Evolutionary conservation across 2,113 vertebrate species (phyloP), one percentile per base, ranked within the genome.

Genomic region (Atlantisia rogersi): DNA sequence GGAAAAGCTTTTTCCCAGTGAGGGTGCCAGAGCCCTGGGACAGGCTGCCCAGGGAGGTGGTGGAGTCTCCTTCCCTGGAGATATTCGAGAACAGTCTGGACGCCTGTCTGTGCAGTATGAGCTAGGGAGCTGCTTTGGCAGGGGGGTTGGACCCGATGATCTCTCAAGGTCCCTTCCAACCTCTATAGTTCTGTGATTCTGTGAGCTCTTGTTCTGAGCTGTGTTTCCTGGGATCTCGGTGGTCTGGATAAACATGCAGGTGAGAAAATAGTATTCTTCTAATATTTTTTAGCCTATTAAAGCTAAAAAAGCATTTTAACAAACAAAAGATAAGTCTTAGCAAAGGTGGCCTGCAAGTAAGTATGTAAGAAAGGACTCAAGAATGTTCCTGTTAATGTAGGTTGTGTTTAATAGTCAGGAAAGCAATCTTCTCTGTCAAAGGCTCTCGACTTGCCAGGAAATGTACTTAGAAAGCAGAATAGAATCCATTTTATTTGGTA

Each of bases 181-280:
- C 35, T 35, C 35, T 35, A 35, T 7, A 35, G 35, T 35, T 35
- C 35, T 35, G 35, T 35, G 35, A 35, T 35, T 35, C 35, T 3
- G 1, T 2, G 8, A 32, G 22, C 10, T 82, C 14, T 11, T 90
- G 17, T 5, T 71, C 7, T 53, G 37, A 63, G 63, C 11, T 52
- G 26, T 0, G 0, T 53, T 76, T 62, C 29, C 10, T 42, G 24
- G 73, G 8, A 25, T 69, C 13, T 58, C 4, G 5, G 4, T 15
- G 18, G 7, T 65, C 60, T 32, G 29, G n/a, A 20, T 31, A 37
- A 21, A 16, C 32, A 11, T 24, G 39, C 19, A 37, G 58, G 29
- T 87, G 31, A 79, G 53, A 82, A 46, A 15, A 37, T 3, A 28
- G 11, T 18, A 26, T 17, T 37, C 11, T n/a, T 83, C 28, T 78